These are phyloP conservation scores for Sinocyclocheilus rhinocerous DNA, from an alignment of 2,113 vertebrate genomes.

Conservation along the genomic window DNA sequence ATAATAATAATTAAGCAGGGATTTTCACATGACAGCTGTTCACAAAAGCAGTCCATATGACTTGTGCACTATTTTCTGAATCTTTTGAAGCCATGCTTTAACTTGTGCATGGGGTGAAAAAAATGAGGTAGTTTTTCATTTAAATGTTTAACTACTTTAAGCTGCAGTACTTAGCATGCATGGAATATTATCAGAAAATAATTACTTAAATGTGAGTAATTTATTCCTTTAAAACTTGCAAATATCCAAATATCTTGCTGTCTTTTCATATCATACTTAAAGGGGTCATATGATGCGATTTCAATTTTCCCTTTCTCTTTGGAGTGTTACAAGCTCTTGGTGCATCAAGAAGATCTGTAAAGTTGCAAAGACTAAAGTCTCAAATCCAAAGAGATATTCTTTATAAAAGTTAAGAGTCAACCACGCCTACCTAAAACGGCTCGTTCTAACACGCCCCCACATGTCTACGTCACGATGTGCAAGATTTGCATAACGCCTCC, in stretches of 20 bases:
- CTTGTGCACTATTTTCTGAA: background rate
- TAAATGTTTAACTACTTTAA: background rate
- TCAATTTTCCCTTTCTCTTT: too few relatives aligned
- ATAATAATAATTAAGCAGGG: background rate
- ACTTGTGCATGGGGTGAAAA: too few relatives aligned
- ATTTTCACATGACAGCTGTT: background rate
- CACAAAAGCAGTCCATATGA: background rate
- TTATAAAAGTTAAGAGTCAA: too few relatives aligned
- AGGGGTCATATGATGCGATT: too few relatives aligned
- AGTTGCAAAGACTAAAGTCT: too few relatives aligned
- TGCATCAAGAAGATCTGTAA: too few relatives aligned
- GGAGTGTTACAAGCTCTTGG: too few relatives aligned
- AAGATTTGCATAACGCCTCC: too few relatives aligned
- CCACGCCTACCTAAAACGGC: too few relatives aligned
- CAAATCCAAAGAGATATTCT: too few relatives aligned
- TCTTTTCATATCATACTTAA: background rate
- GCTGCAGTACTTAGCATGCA: background rate
- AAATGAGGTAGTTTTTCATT: background rate
- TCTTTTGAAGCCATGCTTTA: background rate
- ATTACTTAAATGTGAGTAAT: conserved; percentile 22
- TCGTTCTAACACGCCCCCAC: too few relatives aligned
- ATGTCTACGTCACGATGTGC: too few relatives aligned
- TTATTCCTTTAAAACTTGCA: conserved; percentile 42
- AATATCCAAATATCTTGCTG: background rate
- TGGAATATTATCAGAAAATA: background rate